Base-by-base conservation (phyloP, 2,113 vertebrate genomes). In the Dicrurus megarhynchus region DNA sequence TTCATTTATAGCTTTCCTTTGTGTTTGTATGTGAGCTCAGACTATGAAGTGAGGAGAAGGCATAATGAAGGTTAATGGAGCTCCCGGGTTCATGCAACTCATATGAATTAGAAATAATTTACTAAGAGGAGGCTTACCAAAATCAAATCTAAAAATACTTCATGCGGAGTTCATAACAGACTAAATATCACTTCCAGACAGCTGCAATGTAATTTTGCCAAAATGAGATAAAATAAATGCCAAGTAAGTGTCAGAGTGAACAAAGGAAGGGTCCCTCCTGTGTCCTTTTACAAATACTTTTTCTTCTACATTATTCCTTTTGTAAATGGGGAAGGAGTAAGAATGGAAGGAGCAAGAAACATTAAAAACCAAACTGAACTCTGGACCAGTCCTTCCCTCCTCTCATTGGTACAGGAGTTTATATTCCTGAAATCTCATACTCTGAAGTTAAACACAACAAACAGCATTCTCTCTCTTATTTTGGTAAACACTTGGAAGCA, bases 41-140 rank as follows among this genome's bases (percentile, higher is more conserved):
- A 23, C n/a, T 76, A 13, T 6, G 33, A 91, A 88, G 44, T 77
- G 70, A 67, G 55, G 61, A 95, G 83, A 65, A 56, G 52, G 65
- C 33, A 42, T 83, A 94, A 95, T 73, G 89, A 97, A 97, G 93
- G 92, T 96, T 97, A 97, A 97, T 82, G 78, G 75, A 93, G 39
- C 84, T 95, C 83, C 70, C 19, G 17, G 68, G 81, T 95, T 92
- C 85, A 52, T 49, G 71, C 82, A 94, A 97, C 73, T 96, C 76
- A 9, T 19, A 76, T 52, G 88, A 97, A 97, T 98, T 96, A 98
- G 91, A 98, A 97, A 97, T 95, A 96, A 94, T 92, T 93, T 95
- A 92, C 55, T 88, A 90, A 97, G 61, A 95, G 90, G 76, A 84
- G 28, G 41, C 24, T 87, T 55, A 92, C 88, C 65, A 95, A 95